These are phyloP conservation scores for Cepaea nemoralis DNA, from an alignment of 1,140 invertebrate species.

Conservation along the genomic window DNA sequence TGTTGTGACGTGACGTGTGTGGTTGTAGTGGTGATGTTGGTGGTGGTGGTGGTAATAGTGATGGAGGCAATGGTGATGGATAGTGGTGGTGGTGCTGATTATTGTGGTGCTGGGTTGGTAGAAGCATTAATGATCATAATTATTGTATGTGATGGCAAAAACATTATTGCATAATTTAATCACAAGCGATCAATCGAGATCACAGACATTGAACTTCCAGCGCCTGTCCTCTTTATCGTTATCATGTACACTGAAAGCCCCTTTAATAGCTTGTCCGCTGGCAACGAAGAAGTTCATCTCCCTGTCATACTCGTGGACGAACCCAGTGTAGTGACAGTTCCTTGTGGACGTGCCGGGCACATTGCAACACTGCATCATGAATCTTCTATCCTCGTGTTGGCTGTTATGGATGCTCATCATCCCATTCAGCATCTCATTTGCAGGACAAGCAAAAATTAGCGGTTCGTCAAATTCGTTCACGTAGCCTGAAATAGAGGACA, in stretches of 20 bases:
- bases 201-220: not conserved
- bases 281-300: not conserved
- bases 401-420: not conserved
- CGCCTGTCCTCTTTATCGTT: not conserved
- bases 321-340: not conserved
- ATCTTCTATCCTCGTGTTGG: not conserved
- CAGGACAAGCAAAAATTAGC: conserved; percentile 34
- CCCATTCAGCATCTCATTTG: conserved; percentile 37
- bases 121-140: too few relatives aligned
- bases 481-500: conserved; percentile 47
- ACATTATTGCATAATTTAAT: too few relatives aligned
- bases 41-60: too few relatives aligned
- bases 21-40: too few relatives aligned
- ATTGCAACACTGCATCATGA: not conserved
- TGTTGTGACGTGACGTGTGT: too few relatives aligned
- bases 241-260: not conserved
- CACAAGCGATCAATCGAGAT: too few relatives aligned
- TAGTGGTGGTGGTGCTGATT: too few relatives aligned
- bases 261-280: not conserved
- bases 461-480: conserved; percentile 14
- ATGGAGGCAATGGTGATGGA: too few relatives aligned
- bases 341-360: not conserved
- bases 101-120: too few relatives aligned
- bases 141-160: too few relatives aligned
- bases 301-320: not conserved